Evolutionary conservation across 2,113 vertebrate species (phyloP), one percentile per base, ranked within the genome.

Genomic region (Anolis carolinensis): DNA sequence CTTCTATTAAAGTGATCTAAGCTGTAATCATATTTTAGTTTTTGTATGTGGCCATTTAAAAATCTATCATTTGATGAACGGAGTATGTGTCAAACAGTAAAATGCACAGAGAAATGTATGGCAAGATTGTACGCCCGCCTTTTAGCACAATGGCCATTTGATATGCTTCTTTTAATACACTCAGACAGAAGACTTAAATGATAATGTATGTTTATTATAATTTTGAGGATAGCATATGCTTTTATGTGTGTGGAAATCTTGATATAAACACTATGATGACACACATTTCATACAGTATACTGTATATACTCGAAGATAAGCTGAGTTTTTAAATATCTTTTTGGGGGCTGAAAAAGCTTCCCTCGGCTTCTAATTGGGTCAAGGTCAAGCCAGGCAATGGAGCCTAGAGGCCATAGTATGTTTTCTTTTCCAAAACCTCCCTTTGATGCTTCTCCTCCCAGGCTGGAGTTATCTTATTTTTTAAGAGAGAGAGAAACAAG

Each of bases 121-220:
- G 89, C 94, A 89, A 85, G 92, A 94, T 85, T 87, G 93, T 74
- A 27, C 50, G 0, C 21, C 5, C 27, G 30, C 85, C 88, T 91
- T 44, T 44, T 68, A 94, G 94, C 30, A 93, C 25, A 90, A n/a
- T 0, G 0, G 91, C 74, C 83, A 93, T 32, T 0, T 50, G 10
- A 65, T 65, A n/a, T 1, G 30, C 74, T 71, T 78, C 32, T 81
- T 52, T 77, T 75, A 76, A 75, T 73, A 34, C 16, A 59, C 32
- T 14, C 72, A 65, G 55, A 36, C 30, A 55, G 30, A 44, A 44
- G 39, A 44, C 5, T 44, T 44, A 44, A 44, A 44, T 44, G 80
- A 83, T 79, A 59, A 73, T 4, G 7, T 0, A 1, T 89, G 90
- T 95, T 95, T 88, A 90, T 91, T 93, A 89, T 93, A 2, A 88